Base-by-base conservation (phyloP, 2,797 vertebrate genomes). In the Enteromius thamalakanensis region DNA sequence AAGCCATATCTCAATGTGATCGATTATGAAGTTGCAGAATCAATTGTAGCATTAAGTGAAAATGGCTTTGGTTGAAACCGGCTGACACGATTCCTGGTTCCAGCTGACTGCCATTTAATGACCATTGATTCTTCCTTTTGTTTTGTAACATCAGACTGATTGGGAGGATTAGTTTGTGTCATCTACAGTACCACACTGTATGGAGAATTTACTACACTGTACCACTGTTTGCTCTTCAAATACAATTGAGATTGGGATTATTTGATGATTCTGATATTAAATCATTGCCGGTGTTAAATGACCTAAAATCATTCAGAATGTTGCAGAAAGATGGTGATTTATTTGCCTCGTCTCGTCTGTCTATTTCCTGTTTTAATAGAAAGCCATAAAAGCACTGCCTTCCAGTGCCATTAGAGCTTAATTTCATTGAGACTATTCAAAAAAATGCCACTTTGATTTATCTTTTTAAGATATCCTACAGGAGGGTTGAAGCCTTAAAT, bases 401-500 rank as follows among this genome's bases (percentile, higher is more conserved):
- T 64, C 79, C 42, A 29, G 17, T 78, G 82, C 51, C 23, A 87
- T 88, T 87, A 84, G n/a, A 86, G 40, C 80, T 83, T 86, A 87
- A 89, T 90, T 87, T 84, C 71, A 62, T 15, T 15, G 76, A 88
- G 62, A 79, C 70, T 0, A 42, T 84, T 6, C 86, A 86, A 89
- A 87, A 79, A 78, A 62, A 87, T 75, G 83, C 89, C 90, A 87
- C 88, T 89, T 92, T 92, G 90, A 91, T 93, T 93, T 86, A 90
- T 89, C 87, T 87, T 88, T 90, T 92, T 91, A 89, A 92, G 92
- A 92, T 70, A 79, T 90, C 89, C 89, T 89, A 87, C 70, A 88
- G 85, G 91, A 69, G 84, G 87, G 78, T 84, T 77, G 86, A 84
- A 72, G n/a, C 83, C 83, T 94, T 85, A 91, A 94, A 93, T 89